Base-by-base conservation (phyloP, 2,113 vertebrate species). In the Rhinoderma darwinii region DNA sequence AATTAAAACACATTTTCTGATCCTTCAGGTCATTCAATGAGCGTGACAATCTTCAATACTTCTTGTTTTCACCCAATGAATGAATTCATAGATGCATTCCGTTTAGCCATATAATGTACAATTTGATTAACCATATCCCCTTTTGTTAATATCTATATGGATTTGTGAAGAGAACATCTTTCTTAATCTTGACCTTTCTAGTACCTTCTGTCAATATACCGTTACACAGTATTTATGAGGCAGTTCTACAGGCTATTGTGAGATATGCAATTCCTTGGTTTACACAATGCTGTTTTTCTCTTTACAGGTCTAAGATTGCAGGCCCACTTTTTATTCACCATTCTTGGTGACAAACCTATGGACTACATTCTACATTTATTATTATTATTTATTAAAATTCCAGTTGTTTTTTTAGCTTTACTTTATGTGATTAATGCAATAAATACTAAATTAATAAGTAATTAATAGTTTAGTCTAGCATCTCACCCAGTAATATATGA, bases 1-100 rank as follows among this genome's bases (percentile, higher is more conserved):
- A 63, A 63, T 63, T 79, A 51, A 79, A 54, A 79, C 35, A 54
- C 76, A 32, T 78, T 56, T 32, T 5, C 5, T 79, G 22, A 37
- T 37, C 14, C 50, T 79, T 20, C 14, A 56, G 30, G 17, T 18
- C 37, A 37, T 25, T 56, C 17, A 56, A 56, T 77, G 39, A 11
- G 35, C 27, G n/a, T 56, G 51, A 20, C 4, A 56, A 20, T 56
- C 5, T 25, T 79, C 50, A 39, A 56, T 79, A 56, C 27, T 77
- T 77, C 47, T 18, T 10, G 8, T 51, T 77, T 4, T 22, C n/a
- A 77, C 75, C 3, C 51, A 27, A 77, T 51, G 47, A 51, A 51
- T 77, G 17, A 77, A 50, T 41, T 59, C n/a, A 41, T 22, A 80
- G 18, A 9, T 25, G 2, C 0, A 27, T 61, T 81, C 2, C 25